These are phyloP conservation scores for Micromesistius poutassou DNA, from an alignment of 2,797 vertebrate genomes.

Conservation along the genomic window DNA sequence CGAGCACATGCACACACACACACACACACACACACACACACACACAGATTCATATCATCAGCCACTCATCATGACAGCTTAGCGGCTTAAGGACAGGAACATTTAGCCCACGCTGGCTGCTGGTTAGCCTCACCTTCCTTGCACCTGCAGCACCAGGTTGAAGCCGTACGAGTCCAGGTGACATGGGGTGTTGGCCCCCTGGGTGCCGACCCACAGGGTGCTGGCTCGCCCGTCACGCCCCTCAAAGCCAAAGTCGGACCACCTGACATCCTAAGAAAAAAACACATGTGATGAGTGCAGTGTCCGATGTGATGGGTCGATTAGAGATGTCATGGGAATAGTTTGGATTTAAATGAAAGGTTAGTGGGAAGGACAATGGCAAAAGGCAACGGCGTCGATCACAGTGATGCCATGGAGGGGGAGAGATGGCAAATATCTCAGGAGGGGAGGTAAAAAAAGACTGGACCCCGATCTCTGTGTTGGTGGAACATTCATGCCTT, in stretches of 20 bases:
- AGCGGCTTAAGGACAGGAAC: not conserved
- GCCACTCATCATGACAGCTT: not conserved
- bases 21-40: not conserved
- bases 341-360: not conserved
- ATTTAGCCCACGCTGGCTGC: not conserved
- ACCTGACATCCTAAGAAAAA: slow-evolving; percentile 77
- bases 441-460: slow-evolving; percentile 75
- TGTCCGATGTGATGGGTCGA: not conserved
- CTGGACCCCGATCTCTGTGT: slow-evolving; percentile 65
- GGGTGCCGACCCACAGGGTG: slow-evolving; percentile 90
- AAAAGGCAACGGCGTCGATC: not conserved
- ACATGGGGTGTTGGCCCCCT: slow-evolving; percentile 90
- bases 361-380: not conserved
- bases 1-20: not conserved
- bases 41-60: not conserved
- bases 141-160: slow-evolving; percentile 92
- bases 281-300: not conserved
- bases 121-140: slow-evolving; percentile 67
- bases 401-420: not conserved
- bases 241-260: slow-evolving; percentile 92
- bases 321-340: not conserved
- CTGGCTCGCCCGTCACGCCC: slow-evolving; percentile 87
- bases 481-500: not conserved
- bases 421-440: slow-evolving; percentile 27
- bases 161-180: slow-evolving; percentile 93